Base-by-base conservation (phyloP, 2,797 vertebrate species). In the Enteromius paludinosus region DNA sequence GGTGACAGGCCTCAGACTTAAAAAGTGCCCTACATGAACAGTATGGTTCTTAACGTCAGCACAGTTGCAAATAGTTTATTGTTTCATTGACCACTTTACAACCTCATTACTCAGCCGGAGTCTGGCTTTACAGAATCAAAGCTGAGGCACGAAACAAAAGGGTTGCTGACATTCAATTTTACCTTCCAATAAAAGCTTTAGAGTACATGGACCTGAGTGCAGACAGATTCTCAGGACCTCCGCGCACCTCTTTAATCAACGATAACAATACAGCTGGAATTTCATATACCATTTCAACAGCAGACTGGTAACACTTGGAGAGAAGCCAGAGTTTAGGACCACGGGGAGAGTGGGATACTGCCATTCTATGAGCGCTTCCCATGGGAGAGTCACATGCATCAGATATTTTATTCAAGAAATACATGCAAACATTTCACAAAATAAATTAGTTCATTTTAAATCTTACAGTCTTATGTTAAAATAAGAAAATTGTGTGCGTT, bases 141-240 rank as follows among this genome's bases (percentile, higher is more conserved):
- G 56, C 79, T 77, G 52, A 79, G 81, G 82, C 87, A 88, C 83
- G 84, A 88, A 86, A 86, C 79, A 85, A 87, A 88, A 78, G 78
- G 73, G 45, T 25, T 62, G 66, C 85, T 81, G 84, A 86, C 88
- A 86, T 88, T 89, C 74, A 59, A 45, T 87, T 89, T 90, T 87
- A 82, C 79, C 41, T 64, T 69, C 59, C 62, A 83, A 85, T 87
- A 86, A 90, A 87, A 89, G 89, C 82, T 59, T 74, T 18, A 75
- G 83, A 87, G 84, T 78, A 77, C 71, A 80, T 47, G 79, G 72
- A 85, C 80, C 82, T 84, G 64, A 43, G 78, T 43, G 64, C 45
- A 52, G 68, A 83, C 76, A n/a, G 25, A 85, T 89, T 90, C 86
- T 87, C 88, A 88, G 82, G 84, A 88, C 83, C 88, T 82, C 83